Evolutionary conservation across 2,888 invertebrate genomes (phyloP).

Genomic region (Melanostoma scalare): DNA sequence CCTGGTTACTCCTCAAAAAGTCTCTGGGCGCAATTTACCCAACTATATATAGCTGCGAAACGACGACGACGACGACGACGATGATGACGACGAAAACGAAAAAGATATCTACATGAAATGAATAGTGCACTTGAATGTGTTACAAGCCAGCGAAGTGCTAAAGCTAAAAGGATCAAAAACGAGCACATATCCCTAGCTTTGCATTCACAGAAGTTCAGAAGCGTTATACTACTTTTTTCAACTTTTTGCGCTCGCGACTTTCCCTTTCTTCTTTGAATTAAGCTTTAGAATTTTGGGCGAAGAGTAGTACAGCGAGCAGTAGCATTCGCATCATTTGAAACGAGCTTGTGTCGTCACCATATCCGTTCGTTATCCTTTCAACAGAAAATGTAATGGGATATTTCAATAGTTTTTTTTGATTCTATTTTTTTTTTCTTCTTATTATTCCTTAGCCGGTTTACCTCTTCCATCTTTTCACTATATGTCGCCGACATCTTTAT

Average conservation of each 20-base stretch:
- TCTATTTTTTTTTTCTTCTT: conserved; percentile 4
- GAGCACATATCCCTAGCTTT: conserved; percentile 56
- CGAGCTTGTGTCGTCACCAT: conserved; percentile 54
- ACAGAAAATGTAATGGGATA: conserved; percentile 66
- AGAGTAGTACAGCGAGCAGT: conserved; percentile 24
- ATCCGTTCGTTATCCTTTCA: conserved; percentile 65
- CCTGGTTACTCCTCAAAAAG: conserved; percentile 52
- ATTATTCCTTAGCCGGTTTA: conserved; percentile 6
- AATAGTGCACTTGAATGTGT: conserved; percentile 71
- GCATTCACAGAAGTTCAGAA: conserved; percentile 30
- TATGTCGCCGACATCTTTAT: conserved; percentile 45
- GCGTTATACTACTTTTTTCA: conserved; percentile 2
- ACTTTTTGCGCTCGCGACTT: conserved; percentile 22
- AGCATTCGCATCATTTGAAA: conserved; percentile 61
- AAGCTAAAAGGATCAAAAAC: conserved; percentile 60
- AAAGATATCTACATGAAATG: conserved; percentile 62
- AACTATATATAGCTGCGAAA: conserved; percentile 22
- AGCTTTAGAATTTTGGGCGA: conserved; percentile 42
- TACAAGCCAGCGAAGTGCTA: conserved; percentile 68
- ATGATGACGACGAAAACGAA: conserved; percentile 16
- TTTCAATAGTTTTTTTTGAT: conserved; percentile 54
- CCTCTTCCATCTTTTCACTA: conserved; percentile 14
- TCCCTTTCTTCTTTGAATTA: conserved; percentile 29
- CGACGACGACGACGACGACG: conserved; percentile 1
- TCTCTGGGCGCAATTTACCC: conserved; percentile 47